Conservation (phyloP, 92 coral and sea anemone genomes). For the Zoanthus gigantus region DNA sequence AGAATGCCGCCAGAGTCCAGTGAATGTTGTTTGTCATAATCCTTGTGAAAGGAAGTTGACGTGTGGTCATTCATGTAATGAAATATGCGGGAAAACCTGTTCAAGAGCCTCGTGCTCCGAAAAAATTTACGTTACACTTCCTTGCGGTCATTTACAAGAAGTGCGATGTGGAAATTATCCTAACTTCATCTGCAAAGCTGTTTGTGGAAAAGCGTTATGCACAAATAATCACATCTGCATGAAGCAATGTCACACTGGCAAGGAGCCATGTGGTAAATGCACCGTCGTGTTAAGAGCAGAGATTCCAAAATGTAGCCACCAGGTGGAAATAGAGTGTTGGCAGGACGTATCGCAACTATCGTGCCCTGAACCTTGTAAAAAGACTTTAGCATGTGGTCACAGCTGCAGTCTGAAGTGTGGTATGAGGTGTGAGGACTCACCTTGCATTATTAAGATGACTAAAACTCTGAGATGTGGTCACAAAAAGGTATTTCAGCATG, state of each 20-base stretch:
- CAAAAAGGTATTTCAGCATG: conserved; percentile 1
- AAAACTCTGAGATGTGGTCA: conserved; percentile 39
- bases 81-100: conserved; percentile 50
- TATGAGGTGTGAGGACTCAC: conserved; percentile 30
- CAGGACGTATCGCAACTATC: background rate
- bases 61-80: conserved; percentile 76
- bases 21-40: conserved; percentile 44
- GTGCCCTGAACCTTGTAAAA: conserved; percentile 51
- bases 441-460: conserved; percentile 29
- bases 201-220: conserved; percentile 40
- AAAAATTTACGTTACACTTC: conserved; percentile 34
- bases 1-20: conserved; percentile 52
- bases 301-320: conserved; percentile 48
- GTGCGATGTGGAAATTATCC: conserved; percentile 56
- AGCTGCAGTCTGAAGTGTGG: conserved; percentile 55
- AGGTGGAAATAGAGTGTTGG: conserved; percentile 28
- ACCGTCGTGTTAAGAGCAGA: background rate
- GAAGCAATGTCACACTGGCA: conserved; percentile 50
- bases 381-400: conserved; percentile 56
- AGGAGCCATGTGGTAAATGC: conserved; percentile 48
- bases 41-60: conserved; percentile 57
- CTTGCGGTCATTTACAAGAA: conserved; percentile 45
- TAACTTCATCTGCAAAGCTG: conserved; percentile 39
- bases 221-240: conserved; percentile 46
- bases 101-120: conserved; percentile 57